Conservation (phyloP, 2,888 invertebrate genomes). For the Petrolisthes cinctipes region DNA sequence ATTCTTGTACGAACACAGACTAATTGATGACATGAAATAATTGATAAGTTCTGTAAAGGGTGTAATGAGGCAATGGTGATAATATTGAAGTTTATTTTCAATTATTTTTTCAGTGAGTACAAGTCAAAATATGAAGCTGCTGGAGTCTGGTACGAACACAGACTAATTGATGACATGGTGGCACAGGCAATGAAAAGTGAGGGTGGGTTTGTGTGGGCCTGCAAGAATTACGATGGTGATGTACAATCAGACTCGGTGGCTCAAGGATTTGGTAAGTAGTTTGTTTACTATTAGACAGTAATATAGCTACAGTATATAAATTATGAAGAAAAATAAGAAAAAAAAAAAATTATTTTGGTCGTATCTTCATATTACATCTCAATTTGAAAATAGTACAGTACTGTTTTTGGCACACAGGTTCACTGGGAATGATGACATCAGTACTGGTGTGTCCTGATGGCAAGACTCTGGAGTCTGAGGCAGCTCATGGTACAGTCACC, state of each 20-base stretch:
- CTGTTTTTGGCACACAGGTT: conserved; percentile 73
- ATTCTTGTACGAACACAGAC: conserved; percentile 97
- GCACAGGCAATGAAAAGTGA: conserved; percentile 97
- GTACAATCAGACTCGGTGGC: conserved; percentile 99
- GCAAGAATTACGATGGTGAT: conserved; percentile 99
- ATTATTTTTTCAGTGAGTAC: conserved; percentile 76
- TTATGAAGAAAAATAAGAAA: no score
- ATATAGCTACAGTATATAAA: no score
- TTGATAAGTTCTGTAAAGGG: conserved; percentile 98
- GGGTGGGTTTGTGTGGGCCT: conserved; percentile 99
- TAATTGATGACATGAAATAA: conserved; percentile 99
- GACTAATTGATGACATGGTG: conserved; percentile 99
- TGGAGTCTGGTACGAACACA: conserved; percentile 97
- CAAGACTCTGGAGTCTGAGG: conserved; percentile 97
- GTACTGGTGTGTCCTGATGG: conserved; percentile 97
- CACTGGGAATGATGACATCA: conserved; percentile 97
- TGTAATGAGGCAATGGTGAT: conserved; percentile 70
- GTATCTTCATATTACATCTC: no score
- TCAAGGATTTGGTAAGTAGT: conserved; percentile 81
- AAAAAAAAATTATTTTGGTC: no score
- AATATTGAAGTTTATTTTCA: background rate
- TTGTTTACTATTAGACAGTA: background rate
- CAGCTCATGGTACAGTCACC: conserved; percentile 97
- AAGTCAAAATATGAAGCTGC: conserved; percentile 85
- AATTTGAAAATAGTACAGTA: background rate